Conservation (phyloP, 1,140 invertebrate genomes). For the Maniola jurtina region DNA sequence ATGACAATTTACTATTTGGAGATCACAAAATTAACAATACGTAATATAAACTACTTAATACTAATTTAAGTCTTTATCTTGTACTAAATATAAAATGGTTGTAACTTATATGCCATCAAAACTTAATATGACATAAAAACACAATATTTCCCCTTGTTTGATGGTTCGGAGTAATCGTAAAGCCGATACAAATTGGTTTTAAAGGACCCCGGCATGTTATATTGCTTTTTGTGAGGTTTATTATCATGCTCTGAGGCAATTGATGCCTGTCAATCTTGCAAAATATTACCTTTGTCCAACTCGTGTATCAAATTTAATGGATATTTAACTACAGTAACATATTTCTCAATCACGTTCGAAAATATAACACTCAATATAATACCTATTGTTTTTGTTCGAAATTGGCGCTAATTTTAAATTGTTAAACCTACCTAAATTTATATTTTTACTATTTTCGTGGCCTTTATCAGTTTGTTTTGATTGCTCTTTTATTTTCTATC, state of each 20-base stretch:
- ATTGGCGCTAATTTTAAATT: neutral
- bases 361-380: slow-evolving; percentile 1
- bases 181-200: slow-evolving; percentile 62
- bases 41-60: neutral
- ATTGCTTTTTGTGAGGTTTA: slow-evolving; percentile 45
- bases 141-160: slow-evolving; percentile 62
- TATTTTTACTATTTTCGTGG: neutral
- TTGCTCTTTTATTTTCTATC: neutral
- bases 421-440: slow-evolving; percentile 5
- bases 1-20: neutral
- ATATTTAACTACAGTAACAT: slow-evolving; percentile 8
- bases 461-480: neutral
- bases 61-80: neutral
- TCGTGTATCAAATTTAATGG: slow-evolving; percentile 24
- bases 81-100: slow-evolving; percentile 46
- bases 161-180: slow-evolving; percentile 53
- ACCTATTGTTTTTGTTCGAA: neutral
- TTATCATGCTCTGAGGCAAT: slow-evolving; percentile 34
- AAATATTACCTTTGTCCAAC: slow-evolving; percentile 20
- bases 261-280: slow-evolving; percentile 22
- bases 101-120: slow-evolving; percentile 29
- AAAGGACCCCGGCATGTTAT: slow-evolving; percentile 43
- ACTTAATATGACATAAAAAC: slow-evolving; percentile 55
- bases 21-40: neutral
- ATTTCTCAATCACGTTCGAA: slow-evolving; percentile 22